Evolutionary conservation across 2,888 invertebrate species (phyloP), one percentile per base, ranked within the genome.

Genomic region (Lottia scabra): DNA sequence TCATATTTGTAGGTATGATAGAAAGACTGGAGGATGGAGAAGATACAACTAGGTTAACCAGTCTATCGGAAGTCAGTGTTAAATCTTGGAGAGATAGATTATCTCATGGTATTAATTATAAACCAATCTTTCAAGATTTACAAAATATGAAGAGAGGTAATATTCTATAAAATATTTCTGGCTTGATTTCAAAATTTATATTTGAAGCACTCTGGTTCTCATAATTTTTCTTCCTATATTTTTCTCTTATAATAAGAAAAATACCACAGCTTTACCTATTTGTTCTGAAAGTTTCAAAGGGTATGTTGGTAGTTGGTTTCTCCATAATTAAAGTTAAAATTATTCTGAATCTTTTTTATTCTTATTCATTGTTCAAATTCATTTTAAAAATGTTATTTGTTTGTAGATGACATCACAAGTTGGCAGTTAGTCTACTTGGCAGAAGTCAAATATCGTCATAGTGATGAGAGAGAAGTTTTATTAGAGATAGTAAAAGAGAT

Each of bases 401-500:
- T 30, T 72, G 26, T 77, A 85, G 85, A 81, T 71, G 83, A 85
- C 70, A 67, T 80, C 38, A 77, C 78, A 4, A 81, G 78, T 1
- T 81, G 85, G 81, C 85, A 84, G 76, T 75, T 81, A 63, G 79
- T 81, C 0, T 83, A 80, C 69, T 63, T 86, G 43, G 75, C 78
- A 27, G 84, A 85, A 73, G 79, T 86, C 76, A 70, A 81, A 65
- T 80, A 84, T 72, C 82, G 86, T 30, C 88, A 87, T 70, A 65
- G 71, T n/a, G 86, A 85, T 72, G 88, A 88, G 75, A 72, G 87
- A 65, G 85, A 87, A 70, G 44, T 80, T 19, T 74, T 86, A 62
- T 84, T 90, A 66, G 81, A 81, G 27, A 85, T 90, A 73, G 87
- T 90, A 56, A 85, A 87, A 76, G 87, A 84, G 65, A 84, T 84